Evolutionary conservation across 1,140 invertebrate genomes (phyloP).

Genomic region (Pachypeltis micranthus): DNA sequence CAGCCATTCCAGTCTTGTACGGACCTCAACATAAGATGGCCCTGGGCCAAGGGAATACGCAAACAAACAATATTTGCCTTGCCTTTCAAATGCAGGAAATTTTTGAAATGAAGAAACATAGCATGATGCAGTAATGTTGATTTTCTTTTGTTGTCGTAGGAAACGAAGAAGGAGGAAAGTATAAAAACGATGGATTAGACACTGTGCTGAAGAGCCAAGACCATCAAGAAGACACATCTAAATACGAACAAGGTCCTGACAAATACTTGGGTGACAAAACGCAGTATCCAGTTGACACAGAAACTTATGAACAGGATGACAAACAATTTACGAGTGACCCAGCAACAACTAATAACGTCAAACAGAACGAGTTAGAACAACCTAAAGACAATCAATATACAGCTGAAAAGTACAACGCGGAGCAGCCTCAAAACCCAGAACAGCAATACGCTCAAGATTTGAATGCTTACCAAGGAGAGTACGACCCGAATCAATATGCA

Average conservation of each 20-base stretch:
- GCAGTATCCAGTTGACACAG: background rate
- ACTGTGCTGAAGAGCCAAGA: background rate
- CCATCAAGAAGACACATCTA: background rate
- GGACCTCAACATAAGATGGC: too few species aligned
- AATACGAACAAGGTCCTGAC: slow-evolving; percentile 2
- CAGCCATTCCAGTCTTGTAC: too few species aligned
- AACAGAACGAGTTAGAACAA: too few species aligned
- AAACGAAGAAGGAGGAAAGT: background rate
- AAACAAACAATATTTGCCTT: too few species aligned
- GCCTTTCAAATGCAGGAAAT: background rate
- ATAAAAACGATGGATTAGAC: background rate
- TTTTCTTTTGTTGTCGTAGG: too few species aligned
- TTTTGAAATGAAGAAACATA: background rate
- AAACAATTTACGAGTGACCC: background rate
- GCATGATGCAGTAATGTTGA: background rate
- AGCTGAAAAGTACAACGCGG: too few species aligned
- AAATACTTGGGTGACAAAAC: slow-evolving; percentile 4
- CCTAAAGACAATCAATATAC: too few species aligned
- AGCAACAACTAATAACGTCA: background rate
- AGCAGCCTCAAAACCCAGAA: background rate
- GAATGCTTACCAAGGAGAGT: background rate
- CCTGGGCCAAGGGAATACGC: too few species aligned
- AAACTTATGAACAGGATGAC: background rate
- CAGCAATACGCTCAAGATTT: too few species aligned
- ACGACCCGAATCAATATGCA: background rate